A percentile compares a stretch with the other conserved stretches of the same genome.
Evolutionary conservation across 2,888 invertebrate genomes (phyloP).

Genomic region (Phortica magna): DNA sequence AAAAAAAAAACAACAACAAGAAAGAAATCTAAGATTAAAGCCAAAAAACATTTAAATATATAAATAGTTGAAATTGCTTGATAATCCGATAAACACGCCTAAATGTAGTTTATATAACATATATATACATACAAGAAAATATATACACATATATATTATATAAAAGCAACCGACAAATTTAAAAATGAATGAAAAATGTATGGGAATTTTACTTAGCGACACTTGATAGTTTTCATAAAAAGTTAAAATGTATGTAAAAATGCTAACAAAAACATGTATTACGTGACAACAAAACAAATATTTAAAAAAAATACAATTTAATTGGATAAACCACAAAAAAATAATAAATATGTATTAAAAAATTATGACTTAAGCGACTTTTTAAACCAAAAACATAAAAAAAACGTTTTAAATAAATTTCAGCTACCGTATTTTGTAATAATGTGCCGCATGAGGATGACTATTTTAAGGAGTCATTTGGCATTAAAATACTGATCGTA

Average conservation of each 20-base stretch:
- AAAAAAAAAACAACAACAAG: conserved; percentile 29
- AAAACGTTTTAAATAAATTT: no score
- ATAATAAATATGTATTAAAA: conserved; percentile 40
- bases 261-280: conserved; percentile 49
- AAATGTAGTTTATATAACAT: conserved; percentile 51
- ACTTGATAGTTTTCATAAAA: conserved; percentile 64
- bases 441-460: neutral
- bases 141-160: conserved; percentile 36
- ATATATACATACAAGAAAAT: conserved; percentile 35
- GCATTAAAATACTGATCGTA: neutral
- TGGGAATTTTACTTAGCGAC: conserved; percentile 47
- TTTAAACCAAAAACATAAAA: neutral
- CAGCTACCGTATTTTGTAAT: neutral
- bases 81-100: conserved; percentile 65
- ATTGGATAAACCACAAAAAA: conserved; percentile 57
- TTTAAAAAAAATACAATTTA: conserved; percentile 53
- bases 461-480: neutral
- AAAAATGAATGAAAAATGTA: conserved; percentile 20
- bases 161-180: conserved; percentile 45
- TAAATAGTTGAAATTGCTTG: conserved; percentile 67
- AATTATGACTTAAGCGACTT: neutral
- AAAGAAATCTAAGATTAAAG: conserved; percentile 66
- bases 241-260: conserved; percentile 59
- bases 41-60: conserved; percentile 58
- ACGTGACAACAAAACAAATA: conserved; percentile 41